Conservation (phyloP, 2,888 invertebrate species). For the Pilophorus perplexus region DNA sequence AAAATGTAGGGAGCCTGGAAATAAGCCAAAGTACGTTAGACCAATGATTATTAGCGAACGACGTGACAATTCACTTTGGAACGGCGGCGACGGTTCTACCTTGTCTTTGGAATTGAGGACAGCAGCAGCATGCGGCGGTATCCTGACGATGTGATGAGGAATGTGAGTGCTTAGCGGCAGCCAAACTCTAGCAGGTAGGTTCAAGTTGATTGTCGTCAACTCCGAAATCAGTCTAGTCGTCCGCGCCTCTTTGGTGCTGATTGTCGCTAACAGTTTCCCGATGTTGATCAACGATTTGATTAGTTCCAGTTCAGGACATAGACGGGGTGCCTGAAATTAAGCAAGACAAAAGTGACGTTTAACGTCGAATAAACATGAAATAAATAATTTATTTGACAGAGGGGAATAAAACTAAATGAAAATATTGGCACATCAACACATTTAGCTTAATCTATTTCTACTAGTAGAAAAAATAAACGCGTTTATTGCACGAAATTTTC, state of each 20-base stretch:
- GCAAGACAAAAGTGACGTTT: no score
- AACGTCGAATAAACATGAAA: neutral
- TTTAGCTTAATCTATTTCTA: no score
- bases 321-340: constrained; percentile 70
- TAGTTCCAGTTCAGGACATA: constrained; percentile 81
- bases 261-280: constrained; percentile 75
- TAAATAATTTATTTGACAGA: neutral
- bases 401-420: no score
- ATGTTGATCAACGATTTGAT: constrained; percentile 83
- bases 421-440: no score
- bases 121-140: constrained; percentile 95
- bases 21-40: neutral
- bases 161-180: constrained; percentile 77
- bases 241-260: constrained; percentile 86
- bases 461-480: no score
- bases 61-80: neutral
- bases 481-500: neutral
- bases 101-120: constrained; percentile 99
- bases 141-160: constrained; percentile 91
- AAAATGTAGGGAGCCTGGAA: constrained; percentile 91
- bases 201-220: constrained; percentile 88
- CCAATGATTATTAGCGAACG: no score
- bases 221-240: constrained; percentile 90
- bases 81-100: constrained; percentile 56
- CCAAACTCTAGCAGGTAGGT: constrained; percentile 97